Percentiles rank a stretch among this genome's conserved stretches.
Evolutionary conservation across 2,888 invertebrate genomes (phyloP).

Genomic region (Caenorhabditis virilis): DNA sequence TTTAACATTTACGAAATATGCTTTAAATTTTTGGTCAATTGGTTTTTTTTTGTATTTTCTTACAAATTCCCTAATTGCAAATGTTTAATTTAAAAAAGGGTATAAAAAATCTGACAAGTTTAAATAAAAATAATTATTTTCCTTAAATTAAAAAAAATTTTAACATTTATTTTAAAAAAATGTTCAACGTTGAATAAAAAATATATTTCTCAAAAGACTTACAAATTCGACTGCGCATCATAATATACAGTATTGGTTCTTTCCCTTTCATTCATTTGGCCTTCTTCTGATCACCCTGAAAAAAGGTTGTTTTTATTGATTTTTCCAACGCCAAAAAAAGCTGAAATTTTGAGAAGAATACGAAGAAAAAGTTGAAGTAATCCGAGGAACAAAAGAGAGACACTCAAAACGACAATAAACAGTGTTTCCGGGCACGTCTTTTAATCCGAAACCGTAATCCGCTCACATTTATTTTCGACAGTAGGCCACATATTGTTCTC

Average conservation of each 20-base stretch:
- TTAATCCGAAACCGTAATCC: conserved; percentile 5
- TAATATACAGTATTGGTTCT: conserved; percentile 33
- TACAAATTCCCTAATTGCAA: no score
- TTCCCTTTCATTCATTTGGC: conserved; percentile 26
- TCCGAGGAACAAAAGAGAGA: neutral
- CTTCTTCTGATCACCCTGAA: neutral
- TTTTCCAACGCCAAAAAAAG: neutral
- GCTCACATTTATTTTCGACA: neutral
- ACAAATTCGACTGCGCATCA: conserved; percentile 37
- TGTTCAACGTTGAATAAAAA: no score
- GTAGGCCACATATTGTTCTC: no score
- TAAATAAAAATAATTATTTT: no score
- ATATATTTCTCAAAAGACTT: no score
- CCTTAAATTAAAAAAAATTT: no score
- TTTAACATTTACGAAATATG: no score
- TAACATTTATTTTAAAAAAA: conserved; percentile 6
- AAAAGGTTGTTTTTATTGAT: neutral
- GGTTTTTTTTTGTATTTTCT: no score
- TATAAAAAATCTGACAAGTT: no score
- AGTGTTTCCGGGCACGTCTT: neutral
- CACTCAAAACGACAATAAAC: neutral
- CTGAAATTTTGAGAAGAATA: neutral
- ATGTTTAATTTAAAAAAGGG: no score
- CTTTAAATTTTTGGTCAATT: no score
- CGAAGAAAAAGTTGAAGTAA: no score